Evolutionary conservation across 2,797 vertebrate species (phyloP).

Genomic region (Benthosema pterotum): DNA sequence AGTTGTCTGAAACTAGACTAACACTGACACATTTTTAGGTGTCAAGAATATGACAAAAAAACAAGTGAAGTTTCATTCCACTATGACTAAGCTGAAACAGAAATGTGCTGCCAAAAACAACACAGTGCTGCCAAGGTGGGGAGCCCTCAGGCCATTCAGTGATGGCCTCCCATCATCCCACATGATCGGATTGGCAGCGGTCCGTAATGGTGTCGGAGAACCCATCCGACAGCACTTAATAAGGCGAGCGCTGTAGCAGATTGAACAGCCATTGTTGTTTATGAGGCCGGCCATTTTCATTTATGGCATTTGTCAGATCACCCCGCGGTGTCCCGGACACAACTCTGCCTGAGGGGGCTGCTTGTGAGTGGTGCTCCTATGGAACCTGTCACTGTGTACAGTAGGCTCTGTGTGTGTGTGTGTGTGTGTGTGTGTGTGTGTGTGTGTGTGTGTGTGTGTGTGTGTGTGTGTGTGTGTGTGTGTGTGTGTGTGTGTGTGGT

Average conservation of each 20-base stretch:
- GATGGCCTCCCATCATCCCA: too few relatives aligned
- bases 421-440: neutral
- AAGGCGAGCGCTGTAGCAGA: neutral
- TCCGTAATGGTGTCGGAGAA: too few relatives aligned
- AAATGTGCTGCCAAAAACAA: too few relatives aligned
- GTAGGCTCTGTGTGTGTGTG: neutral
- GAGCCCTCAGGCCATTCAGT: too few relatives aligned
- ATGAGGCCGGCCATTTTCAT: constrained; percentile 49
- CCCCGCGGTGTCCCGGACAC: constrained; percentile 14
- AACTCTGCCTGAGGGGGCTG: constrained; percentile 30
- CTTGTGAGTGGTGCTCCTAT: constrained; percentile 36
- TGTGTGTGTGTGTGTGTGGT: neutral
- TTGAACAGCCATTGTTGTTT: constrained; percentile 45
- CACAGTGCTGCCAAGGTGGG: too few relatives aligned
- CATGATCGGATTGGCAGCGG: too few relatives aligned
- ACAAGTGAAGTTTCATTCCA: too few relatives aligned
- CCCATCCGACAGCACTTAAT: too few relatives aligned
- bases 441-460: neutral
- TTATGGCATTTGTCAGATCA: constrained; percentile 57
- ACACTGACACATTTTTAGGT: too few relatives aligned
- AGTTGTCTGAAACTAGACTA: too few relatives aligned
- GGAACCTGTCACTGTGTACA: constrained; percentile 50
- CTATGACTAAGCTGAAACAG: too few relatives aligned
- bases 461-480: constrained; percentile 20
- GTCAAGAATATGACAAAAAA: too few relatives aligned